These are phyloP conservation scores for Aptenodytes forsteri DNA, from an alignment of 2,113 vertebrate genomes.

Conservation along the genomic window DNA sequence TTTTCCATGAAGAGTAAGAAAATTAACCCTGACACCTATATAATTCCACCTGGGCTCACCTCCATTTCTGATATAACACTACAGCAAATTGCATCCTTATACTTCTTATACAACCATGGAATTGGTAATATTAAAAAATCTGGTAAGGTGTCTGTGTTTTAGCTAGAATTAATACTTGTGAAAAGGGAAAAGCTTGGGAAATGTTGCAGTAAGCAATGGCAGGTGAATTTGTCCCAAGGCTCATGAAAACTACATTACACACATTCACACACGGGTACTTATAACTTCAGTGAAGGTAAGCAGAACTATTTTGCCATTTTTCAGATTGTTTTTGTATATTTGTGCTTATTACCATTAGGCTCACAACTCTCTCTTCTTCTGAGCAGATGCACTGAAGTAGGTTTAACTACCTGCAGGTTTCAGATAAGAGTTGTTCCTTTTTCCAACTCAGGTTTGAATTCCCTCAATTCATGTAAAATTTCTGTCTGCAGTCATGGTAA, in stretches of 20 bases:
- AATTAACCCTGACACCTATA: slow-evolving; percentile 58
- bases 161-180: slow-evolving; percentile 11
- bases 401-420: slow-evolving; percentile 52
- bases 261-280: not conserved
- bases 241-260: not conserved
- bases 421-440: slow-evolving; percentile 23
- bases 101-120: slow-evolving; percentile 28
- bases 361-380: slow-evolving; percentile 3
- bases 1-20: slow-evolving; percentile 58
- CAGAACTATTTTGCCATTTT: slow-evolving; percentile 27
- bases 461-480: slow-evolving; percentile 19
- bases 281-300: not conserved
- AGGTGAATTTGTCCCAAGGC: not conserved
- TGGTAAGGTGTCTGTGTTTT: not conserved
- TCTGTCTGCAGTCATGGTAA: slow-evolving; percentile 10
- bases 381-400: slow-evolving; percentile 13
- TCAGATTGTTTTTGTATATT: slow-evolving; percentile 4
- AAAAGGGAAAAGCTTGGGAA: slow-evolving; percentile 31
- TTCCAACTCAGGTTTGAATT: slow-evolving; percentile 1
- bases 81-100: slow-evolving; percentile 50
- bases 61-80: slow-evolving; percentile 16
- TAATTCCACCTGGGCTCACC: slow-evolving; percentile 13
- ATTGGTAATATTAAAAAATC: slow-evolving; percentile 7
- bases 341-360: not conserved
- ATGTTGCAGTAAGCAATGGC: not conserved